Conservation (phyloP, 2,113 vertebrate genomes). For the Climacteris rufus region DNA sequence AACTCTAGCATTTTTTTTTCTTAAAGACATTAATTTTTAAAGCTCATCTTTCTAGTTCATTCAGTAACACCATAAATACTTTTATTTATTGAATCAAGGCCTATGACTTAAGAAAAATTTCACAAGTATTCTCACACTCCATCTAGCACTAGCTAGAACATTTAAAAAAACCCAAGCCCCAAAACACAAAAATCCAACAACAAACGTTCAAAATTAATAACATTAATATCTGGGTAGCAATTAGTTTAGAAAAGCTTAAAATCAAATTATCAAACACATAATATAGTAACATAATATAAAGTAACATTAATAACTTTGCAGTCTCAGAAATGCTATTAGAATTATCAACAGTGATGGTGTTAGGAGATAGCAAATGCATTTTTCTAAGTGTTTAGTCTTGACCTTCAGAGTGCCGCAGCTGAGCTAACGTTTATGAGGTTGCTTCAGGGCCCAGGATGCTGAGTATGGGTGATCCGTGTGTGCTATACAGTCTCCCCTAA, state of each 20-base stretch:
- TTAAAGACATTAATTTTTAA: not conserved
- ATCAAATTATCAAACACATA: not conserved
- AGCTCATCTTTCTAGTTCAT: not conserved
- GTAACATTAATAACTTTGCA: not conserved
- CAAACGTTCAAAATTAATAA: not conserved
- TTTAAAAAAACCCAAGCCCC: rapidly evolving
- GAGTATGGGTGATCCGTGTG: not conserved
- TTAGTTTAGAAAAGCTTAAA: not conserved
- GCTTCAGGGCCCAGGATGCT: not conserved
- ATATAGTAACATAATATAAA: not conserved
- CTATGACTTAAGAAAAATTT: not conserved
- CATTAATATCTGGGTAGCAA: not conserved
- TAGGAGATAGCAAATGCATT: not conserved
- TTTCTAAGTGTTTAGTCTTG: not conserved
- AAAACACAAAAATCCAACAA: not conserved
- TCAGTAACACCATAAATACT: not conserved
- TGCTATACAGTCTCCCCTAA: not conserved
- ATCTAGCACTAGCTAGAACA: not conserved
- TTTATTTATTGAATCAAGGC: not conserved
- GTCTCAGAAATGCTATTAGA: not conserved
- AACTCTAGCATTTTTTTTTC: not conserved
- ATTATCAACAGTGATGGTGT: not conserved
- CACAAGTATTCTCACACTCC: not conserved
- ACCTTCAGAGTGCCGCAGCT: not conserved
- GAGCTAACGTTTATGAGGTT: not conserved